Percentiles rank a stretch among this genome's conserved stretches.
Evolutionary conservation across 1,140 invertebrate genomes (phyloP).

Genomic region (Bathynomus jamesi): DNA sequence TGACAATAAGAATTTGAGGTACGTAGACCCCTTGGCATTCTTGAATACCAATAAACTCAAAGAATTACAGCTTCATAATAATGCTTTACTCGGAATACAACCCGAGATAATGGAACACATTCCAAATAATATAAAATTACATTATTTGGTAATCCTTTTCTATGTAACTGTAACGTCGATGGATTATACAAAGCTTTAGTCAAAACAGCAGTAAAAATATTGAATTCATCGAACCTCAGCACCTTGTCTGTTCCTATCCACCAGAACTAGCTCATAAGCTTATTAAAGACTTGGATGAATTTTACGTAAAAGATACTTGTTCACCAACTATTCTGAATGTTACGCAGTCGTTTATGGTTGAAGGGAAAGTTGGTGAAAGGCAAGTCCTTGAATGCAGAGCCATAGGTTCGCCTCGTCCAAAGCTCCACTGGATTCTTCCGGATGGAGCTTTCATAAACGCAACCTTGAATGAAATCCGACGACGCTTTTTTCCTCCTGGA

Average conservation of each 20-base stretch:
- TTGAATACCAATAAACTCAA: constrained; percentile 41
- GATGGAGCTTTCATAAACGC: constrained; percentile 41
- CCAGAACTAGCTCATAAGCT: constrained; percentile 34
- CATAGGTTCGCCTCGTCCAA: constrained; percentile 44
- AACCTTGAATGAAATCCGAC: constrained; percentile 38
- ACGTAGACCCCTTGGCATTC: constrained; percentile 44
- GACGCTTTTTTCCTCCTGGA: constrained; percentile 40
- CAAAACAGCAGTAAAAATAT: constrained; percentile 22
- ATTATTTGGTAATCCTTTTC: constrained; percentile 45
- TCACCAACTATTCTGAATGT: constrained; percentile 31
- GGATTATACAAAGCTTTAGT: constrained; percentile 41
- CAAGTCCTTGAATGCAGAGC: constrained; percentile 46
- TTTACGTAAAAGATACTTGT: constrained; percentile 38
- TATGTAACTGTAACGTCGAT: constrained; percentile 49
- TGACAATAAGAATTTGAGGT: constrained; percentile 44
- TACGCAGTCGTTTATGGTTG: constrained; percentile 30
- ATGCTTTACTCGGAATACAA: constrained; percentile 42
- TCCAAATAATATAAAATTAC: constrained; percentile 41
- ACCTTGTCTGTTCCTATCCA: constrained; percentile 42
- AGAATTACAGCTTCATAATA: constrained; percentile 44
- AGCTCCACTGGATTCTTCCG: constrained; percentile 46
- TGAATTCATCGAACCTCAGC: constrained; percentile 37
- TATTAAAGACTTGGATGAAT: constrained; percentile 40
- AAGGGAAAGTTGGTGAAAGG: constrained; percentile 43
- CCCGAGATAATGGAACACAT: constrained; percentile 38